These are phyloP conservation scores for Acanthochromis polyacanthus DNA, from an alignment of 2,113 vertebrate species.

Conservation along the genomic window DNA sequence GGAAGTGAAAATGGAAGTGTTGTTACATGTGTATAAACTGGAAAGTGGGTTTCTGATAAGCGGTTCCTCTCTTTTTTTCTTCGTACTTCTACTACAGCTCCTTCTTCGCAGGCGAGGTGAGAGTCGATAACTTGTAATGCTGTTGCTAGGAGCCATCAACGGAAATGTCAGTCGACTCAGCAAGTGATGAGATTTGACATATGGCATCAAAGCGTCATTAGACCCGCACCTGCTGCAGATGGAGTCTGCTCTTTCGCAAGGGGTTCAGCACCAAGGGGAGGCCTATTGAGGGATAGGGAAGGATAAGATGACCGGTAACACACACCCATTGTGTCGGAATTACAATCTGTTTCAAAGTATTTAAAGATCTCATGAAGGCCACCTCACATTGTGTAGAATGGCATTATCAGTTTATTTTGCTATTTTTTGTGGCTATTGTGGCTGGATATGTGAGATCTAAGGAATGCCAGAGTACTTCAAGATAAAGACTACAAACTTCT, in stretches of 20 bases:
- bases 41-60: slow-evolving; percentile 69
- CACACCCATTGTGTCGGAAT: slow-evolving; percentile 46
- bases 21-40: slow-evolving; percentile 32
- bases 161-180: slow-evolving; percentile 96
- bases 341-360: slow-evolving; percentile 47
- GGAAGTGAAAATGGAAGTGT: slow-evolving; percentile 37
- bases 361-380: slow-evolving; percentile 43
- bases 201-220: slow-evolving; percentile 98
- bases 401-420: slow-evolving; percentile 1
- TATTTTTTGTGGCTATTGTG: background rate
- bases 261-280: slow-evolving; percentile 85
- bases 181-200: slow-evolving; percentile 97
- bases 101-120: slow-evolving; percentile 50
- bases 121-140: slow-evolving; percentile 74
- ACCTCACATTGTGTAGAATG: slow-evolving; percentile 22
- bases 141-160: slow-evolving; percentile 88
- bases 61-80: slow-evolving; percentile 25
- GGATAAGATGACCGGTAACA: slow-evolving; percentile 77
- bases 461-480: background rate
- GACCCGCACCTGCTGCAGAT: slow-evolving; percentile 91
- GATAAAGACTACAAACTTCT: background rate
- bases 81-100: slow-evolving; percentile 30
- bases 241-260: slow-evolving; percentile 85
- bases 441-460: background rate
- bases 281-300: slow-evolving; percentile 81